Evolutionary conservation across 2,797 vertebrate species (phyloP).

Genomic region (Lophotriccus pileatus): DNA sequence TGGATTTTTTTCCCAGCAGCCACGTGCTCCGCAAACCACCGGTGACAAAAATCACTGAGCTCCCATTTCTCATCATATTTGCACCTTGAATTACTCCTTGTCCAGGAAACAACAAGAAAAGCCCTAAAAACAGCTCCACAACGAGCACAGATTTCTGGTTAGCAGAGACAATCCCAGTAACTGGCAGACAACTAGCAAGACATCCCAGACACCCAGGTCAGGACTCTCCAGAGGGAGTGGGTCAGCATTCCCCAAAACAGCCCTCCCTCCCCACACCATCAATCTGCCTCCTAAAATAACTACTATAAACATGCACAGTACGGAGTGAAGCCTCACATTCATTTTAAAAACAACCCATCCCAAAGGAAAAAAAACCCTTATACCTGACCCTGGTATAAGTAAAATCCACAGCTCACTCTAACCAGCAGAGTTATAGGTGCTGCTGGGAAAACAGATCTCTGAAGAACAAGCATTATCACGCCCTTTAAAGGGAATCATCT

Average conservation of each 20-base stretch:
- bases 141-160: neutral
- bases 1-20: neutral
- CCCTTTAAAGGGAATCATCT: neutral
- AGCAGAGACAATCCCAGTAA: neutral
- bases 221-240: neutral
- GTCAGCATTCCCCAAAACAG: neutral
- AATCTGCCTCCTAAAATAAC: neutral
- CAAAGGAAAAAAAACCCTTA: neutral
- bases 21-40: neutral
- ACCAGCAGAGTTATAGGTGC: neutral
- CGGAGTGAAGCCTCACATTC: neutral
- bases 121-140: neutral
- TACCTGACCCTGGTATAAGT: accelerated
- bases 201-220: neutral
- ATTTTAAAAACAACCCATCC: neutral
- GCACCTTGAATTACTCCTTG: accelerated
- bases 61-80: neutral
- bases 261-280: neutral
- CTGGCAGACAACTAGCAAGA: neutral
- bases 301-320: accelerated
- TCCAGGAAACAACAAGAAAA: neutral
- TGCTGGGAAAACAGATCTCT: neutral
- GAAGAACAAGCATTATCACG: neutral
- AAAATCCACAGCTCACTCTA: neutral
- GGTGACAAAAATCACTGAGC: neutral